phyloP scores from a whole-genome alignment of 2,888 invertebrate genomes.

The Aphrophora alni region DNA sequence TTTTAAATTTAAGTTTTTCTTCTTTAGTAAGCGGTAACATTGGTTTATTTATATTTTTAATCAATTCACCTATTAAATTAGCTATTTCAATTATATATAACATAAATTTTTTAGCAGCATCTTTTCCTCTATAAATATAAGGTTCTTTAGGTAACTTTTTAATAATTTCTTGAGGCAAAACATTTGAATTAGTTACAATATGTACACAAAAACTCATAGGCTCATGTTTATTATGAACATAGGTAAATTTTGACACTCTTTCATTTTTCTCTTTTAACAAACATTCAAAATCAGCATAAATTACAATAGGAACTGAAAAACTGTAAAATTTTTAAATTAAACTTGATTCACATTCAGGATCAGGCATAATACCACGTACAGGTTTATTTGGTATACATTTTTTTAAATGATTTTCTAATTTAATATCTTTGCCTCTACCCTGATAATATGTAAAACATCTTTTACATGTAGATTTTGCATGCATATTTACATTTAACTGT shows the following conservation, averaged over 20 bases:
- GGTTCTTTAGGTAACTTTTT: conserved; percentile 12
- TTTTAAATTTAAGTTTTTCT: background rate
- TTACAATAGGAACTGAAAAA: conserved; percentile 16
- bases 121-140: conserved; percentile 18
- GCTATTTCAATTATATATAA: background rate
- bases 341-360: background rate
- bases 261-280: background rate
- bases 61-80: background rate
- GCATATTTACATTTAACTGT: conserved; percentile 2
- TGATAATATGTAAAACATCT: conserved; percentile 27
- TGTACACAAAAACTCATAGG: conserved; percentile 27
- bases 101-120: conserved; percentile 16
- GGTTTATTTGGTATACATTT: conserved; percentile 14
- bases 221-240: background rate
- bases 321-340: conserved; percentile 5
- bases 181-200: background rate
- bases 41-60: background rate
- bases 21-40: background rate
- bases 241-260: background rate
- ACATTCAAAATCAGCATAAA: conserved; percentile 30
- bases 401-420: background rate
- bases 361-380: conserved; percentile 8
- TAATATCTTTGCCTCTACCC: background rate
- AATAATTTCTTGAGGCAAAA: conserved; percentile 14
- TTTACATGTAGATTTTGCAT: conserved; percentile 16